These are phyloP conservation scores for Pampus argenteus DNA, from an alignment of 2,797 vertebrate species.

Conservation along the genomic window DNA sequence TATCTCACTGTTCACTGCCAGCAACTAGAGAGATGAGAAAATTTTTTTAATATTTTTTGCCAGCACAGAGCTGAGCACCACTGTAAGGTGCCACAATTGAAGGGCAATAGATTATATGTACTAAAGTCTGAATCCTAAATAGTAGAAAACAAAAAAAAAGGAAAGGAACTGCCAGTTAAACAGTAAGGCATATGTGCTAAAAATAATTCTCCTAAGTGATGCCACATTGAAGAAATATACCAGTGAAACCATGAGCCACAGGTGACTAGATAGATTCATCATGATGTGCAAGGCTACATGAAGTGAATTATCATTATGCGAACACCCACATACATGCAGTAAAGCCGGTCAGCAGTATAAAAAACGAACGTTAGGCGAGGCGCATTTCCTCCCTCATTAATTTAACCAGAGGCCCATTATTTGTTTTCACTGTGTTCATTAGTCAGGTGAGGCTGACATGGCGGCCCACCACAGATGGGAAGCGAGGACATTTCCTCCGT, in stretches of 20 bases:
- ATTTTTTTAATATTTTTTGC: conserved; percentile 77
- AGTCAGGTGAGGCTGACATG: conserved; percentile 77
- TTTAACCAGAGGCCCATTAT: conserved; percentile 80
- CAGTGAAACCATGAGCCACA: conserved; percentile 62
- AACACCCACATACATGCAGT: conserved; percentile 72
- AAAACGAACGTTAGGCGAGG: conserved; percentile 72
- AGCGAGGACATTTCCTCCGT: conserved; percentile 69
- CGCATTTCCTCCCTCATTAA: conserved; percentile 81
- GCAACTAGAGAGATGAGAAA: conserved; percentile 59
- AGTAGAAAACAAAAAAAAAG: neutral
- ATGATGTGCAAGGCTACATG: conserved; percentile 65
- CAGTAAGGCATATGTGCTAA: neutral
- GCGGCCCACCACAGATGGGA: conserved; percentile 71
- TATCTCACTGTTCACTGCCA: conserved; percentile 78
- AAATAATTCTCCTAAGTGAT: conserved; percentile 14
- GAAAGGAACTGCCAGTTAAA: too few relatives aligned
- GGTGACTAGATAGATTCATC: conserved; percentile 72
- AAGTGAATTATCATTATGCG: conserved; percentile 78
- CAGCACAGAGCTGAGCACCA: conserved; percentile 70
- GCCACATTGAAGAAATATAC: conserved; percentile 26
- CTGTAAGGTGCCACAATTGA: conserved; percentile 63
- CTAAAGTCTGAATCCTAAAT: conserved; percentile 17
- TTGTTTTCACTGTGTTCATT: conserved; percentile 83
- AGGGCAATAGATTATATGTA: conserved; percentile 65
- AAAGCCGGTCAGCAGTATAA: conserved; percentile 64